phyloP scores from a whole-genome alignment of 92 coral and sea anemone genomes.

The Epizoanthus ramosus region DNA sequence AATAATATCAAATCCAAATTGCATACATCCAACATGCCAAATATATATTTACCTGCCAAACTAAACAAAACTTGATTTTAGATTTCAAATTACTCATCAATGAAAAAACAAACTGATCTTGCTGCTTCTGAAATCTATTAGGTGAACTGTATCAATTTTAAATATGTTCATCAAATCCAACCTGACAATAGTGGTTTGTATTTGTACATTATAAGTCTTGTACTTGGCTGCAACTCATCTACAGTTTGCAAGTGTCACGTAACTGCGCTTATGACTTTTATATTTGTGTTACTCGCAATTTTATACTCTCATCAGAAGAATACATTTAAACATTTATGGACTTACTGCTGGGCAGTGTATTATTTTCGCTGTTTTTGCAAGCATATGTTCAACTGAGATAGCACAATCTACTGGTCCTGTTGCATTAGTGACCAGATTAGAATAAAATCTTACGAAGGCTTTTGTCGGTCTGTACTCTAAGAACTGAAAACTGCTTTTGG shows the following conservation, averaged over 20 bases:
- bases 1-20: constrained; percentile 29
- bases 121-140: background rate
- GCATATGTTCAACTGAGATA: background rate
- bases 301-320: constrained; percentile 1
- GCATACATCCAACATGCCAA: constrained; percentile 4
- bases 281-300: background rate
- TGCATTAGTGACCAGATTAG: background rate
- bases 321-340: background rate
- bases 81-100: background rate
- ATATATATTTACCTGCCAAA: constrained; percentile 2
- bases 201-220: background rate
- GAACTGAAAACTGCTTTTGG: constrained; percentile 1
- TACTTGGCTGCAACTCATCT: constrained; percentile 22
- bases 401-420: background rate
- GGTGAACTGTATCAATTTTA: background rate
- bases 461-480: background rate
- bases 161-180: too few relatives aligned
- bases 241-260: background rate
- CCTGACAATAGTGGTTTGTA: too few relatives aligned
- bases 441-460: background rate
- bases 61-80: constrained; percentile 11
- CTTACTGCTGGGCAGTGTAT: background rate
- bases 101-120: background rate
- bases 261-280: background rate
- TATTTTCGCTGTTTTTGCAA: background rate